A percentile compares a stretch with the other conserved stretches of the same genome.
phyloP scores from a whole-genome alignment of 2,113 vertebrate species.

The Dendropsophus ebraccatus region DNA sequence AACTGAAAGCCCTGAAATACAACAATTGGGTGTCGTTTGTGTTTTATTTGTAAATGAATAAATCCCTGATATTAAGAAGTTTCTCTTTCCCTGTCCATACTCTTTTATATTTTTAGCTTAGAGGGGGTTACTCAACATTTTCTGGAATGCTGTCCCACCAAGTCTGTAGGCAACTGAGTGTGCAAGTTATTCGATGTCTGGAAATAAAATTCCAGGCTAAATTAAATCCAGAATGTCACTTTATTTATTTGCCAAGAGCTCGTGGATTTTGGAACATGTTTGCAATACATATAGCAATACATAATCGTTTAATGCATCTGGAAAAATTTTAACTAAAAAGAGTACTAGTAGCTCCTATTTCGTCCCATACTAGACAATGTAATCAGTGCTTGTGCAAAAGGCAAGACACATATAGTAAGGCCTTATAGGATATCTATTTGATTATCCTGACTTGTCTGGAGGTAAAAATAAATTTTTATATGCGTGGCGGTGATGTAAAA shows the following conservation, averaged over 20 bases:
- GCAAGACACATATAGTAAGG: neutral
- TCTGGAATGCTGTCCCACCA: neutral
- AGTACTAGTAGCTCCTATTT: neutral
- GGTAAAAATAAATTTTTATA: no score
- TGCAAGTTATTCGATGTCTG: conserved; percentile 41
- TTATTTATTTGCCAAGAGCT: conserved; percentile 41
- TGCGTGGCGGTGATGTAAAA: no score
- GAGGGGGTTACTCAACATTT: conserved; percentile 36
- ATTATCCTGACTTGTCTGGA: no score
- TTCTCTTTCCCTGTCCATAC: neutral
- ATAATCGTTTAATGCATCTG: conserved; percentile 13
- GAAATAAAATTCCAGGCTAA: conserved; percentile 42
- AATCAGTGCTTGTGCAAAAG: neutral
- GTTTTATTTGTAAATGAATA: neutral
- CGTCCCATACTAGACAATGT: neutral
- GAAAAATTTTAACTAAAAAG: neutral
- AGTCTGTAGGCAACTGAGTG: conserved; percentile 29
- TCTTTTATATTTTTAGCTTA: neutral
- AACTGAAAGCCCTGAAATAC: neutral
- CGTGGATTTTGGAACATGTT: conserved; percentile 18
- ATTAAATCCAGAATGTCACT: conserved; percentile 52
- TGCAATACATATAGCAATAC: neutral
- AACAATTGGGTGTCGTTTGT: neutral
- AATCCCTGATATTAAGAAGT: neutral
- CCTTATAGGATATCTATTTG: no score